Evolutionary conservation across 2,888 invertebrate genomes (phyloP).

Genomic region (Cepaea hortensis): DNA sequence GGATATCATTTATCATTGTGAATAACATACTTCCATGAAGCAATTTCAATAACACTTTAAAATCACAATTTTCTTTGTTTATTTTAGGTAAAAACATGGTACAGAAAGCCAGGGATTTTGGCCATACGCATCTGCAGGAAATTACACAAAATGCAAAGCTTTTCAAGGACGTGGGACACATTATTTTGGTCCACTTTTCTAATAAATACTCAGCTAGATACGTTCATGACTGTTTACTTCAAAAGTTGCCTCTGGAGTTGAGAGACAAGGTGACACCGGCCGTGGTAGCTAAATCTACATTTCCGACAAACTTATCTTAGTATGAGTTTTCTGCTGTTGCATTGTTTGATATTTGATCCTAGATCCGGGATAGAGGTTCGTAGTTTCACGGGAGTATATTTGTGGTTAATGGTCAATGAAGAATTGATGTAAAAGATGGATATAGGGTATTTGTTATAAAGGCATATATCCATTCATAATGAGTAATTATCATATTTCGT

Average conservation of each 20-base stretch:
- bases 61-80: neutral
- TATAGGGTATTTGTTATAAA: too few species aligned
- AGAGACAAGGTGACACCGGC: slow-evolving; percentile 60
- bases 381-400: too few species aligned
- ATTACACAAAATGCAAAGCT: slow-evolving; percentile 63
- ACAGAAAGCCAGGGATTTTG: slow-evolving; percentile 62
- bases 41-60: neutral
- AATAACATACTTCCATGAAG: too few species aligned
- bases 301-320: slow-evolving; percentile 10
- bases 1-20: too few species aligned
- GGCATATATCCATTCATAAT: too few species aligned
- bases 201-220: slow-evolving; percentile 66
- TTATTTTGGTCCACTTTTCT: slow-evolving; percentile 70
- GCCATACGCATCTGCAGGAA: slow-evolving; percentile 70
- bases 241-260: slow-evolving; percentile 56
- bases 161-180: slow-evolving; percentile 63
- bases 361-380: too few species aligned
- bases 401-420: too few species aligned
- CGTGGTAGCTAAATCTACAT: slow-evolving; percentile 54
- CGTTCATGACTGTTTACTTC: slow-evolving; percentile 55
- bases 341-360: neutral
- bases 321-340: neutral
- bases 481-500: too few species aligned
- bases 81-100: slow-evolving; percentile 51
- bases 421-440: too few species aligned